Evolutionary conservation across 2,888 invertebrate species (phyloP), one percentile per base, ranked within the genome.

Genomic region (Monochamus alternatus): DNA sequence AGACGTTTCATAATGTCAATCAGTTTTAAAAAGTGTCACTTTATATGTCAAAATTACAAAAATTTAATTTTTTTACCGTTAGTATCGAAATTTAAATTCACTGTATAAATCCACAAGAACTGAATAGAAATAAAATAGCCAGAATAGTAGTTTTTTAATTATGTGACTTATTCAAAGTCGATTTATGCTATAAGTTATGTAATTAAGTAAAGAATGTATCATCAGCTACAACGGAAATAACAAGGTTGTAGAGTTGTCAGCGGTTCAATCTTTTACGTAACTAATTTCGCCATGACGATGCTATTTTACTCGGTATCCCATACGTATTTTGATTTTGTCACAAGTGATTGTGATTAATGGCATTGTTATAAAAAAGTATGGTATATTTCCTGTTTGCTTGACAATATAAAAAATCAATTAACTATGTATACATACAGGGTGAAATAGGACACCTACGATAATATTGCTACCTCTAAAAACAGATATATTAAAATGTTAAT

Each of bases 201-300:
- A 51, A 44, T 65, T 47, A 65, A 47, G 31, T 31, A 62, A 51
- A 66, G 55, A 30, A 69, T 44, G 30, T 55, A 69, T 69, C 79
- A 81, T 78, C 77, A 74, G 74, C 31, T 44, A 32, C 22, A 58
- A 63, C 72, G 72, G 72, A 72, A 72, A 72, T 72, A 64, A 43
- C 70, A 62, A 72, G 72, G 72, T 72, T 64, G 55, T 63, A 51
- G 72, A 31, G 55, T 72, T 72, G 72, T 72, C 72, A 72, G 31
- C 58, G 38, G 51, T 64, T 72, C 72, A 72, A 64, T 72, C 52
- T 72, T 72, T 72, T 64, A 72, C 64, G 64, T 64, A 63, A 72
- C 69, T 60, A 47, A 69, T 69, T 69, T 69, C 44, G 69, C 22
- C n/a, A 60, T 69, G 69, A 60, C 60, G 31, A 31, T 47, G 30